Conservation (phyloP, 2,888 invertebrate species). For the Lutraria lutraria region DNA sequence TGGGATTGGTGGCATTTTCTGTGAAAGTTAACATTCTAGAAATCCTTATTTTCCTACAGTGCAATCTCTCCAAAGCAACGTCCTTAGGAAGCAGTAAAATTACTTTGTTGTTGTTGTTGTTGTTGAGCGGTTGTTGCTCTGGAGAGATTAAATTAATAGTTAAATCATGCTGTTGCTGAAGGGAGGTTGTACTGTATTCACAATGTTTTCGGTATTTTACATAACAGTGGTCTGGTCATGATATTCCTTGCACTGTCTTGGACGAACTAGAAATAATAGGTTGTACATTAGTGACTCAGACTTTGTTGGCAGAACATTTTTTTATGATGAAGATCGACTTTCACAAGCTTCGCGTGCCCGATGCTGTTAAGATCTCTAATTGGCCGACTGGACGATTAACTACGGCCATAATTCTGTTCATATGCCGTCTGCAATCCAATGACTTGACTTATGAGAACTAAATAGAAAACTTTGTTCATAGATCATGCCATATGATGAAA, state of each 20-base stretch:
- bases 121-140: no score
- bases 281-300: not conserved
- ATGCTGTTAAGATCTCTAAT: conserved; percentile 15
- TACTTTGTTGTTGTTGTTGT: no score
- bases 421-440: conserved; percentile 30
- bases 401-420: conserved; percentile 12
- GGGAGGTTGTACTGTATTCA: no score
- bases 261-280: not conserved
- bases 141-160: no score
- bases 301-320: not conserved
- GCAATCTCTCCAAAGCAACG: no score
- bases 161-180: no score
- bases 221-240: no score
- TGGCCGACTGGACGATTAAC: conserved; percentile 19
- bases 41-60: no score
- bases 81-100: no score
- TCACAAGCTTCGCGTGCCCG: not conserved
- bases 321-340: not conserved
- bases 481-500: conserved; percentile 62
- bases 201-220: no score
- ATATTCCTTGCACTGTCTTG: not conserved
- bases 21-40: no score
- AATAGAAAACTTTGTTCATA: conserved; percentile 53
- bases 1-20: no score
- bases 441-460: conserved; percentile 33